These are phyloP conservation scores for Conchocele bisecta DNA, from an alignment of 2,888 invertebrate species.

Conservation along the genomic window DNA sequence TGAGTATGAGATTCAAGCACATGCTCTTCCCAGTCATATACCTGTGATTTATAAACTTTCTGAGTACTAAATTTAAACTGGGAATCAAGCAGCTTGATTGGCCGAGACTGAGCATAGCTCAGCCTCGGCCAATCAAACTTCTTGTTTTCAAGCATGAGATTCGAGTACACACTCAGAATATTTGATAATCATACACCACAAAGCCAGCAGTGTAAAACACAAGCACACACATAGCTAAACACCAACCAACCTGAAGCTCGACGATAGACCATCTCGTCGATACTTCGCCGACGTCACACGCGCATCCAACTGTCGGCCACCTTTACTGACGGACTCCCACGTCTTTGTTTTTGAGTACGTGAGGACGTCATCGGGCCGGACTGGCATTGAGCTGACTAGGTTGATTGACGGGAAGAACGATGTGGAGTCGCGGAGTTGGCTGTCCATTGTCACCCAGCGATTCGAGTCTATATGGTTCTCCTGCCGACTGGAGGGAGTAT, in stretches of 20 bases:
- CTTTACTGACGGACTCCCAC: slow-evolving; percentile 75
- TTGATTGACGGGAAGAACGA: slow-evolving; percentile 79
- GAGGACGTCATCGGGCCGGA: slow-evolving; percentile 77
- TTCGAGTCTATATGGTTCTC: slow-evolving; percentile 53
- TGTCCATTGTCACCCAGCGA: slow-evolving; percentile 50
- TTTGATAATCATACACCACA: not conserved
- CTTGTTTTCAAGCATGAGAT: no score
- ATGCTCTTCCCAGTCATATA: no score
- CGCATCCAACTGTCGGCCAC: slow-evolving; percentile 72
- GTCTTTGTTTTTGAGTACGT: slow-evolving; percentile 70
- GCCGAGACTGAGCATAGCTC: no score
- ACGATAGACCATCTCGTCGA: slow-evolving; percentile 33
- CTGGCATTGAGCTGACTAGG: slow-evolving; percentile 80
- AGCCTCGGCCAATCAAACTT: no score
- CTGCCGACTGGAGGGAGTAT: no score
- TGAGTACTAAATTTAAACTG: not conserved
- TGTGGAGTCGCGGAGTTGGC: slow-evolving; percentile 46
- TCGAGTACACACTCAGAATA: not conserved
- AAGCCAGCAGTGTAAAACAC: no score
- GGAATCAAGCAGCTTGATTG: no score
- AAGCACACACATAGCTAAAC: no score
- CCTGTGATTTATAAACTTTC: not conserved
- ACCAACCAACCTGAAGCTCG: slow-evolving; percentile 27
- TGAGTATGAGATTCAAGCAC: no score
- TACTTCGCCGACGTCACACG: slow-evolving; percentile 76